Percentiles rank a stretch among this genome's conserved stretches.
Evolutionary conservation across 2,888 invertebrate genomes (phyloP).

Genomic region (Cataglyphis albicans): DNA sequence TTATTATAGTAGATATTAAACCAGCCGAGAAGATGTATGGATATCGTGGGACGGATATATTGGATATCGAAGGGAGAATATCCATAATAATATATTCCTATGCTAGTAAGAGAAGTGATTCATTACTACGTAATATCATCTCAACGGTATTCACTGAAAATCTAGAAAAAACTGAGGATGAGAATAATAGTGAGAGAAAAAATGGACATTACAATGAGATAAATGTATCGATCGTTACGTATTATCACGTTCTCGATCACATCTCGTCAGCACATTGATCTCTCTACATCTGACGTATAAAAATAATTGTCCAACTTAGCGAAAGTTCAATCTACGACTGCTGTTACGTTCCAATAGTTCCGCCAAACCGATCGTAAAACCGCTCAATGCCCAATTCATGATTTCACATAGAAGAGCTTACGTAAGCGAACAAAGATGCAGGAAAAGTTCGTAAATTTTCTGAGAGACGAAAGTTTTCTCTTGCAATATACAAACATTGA

Average conservation of each 20-base stretch:
- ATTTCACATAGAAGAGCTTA: slow-evolving; percentile 47
- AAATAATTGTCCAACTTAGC: slow-evolving; percentile 53
- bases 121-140: slow-evolving; percentile 6
- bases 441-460: slow-evolving; percentile 45
- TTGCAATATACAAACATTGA: slow-evolving; percentile 45
- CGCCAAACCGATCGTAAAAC: slow-evolving; percentile 43
- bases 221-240: slow-evolving; percentile 42
- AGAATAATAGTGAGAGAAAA: slow-evolving; percentile 31
- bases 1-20: not conserved
- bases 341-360: slow-evolving; percentile 46
- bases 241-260: not conserved
- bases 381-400: slow-evolving; percentile 49
- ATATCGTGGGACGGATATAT: slow-evolving; percentile 13
- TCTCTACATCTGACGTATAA: slow-evolving; percentile 39
- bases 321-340: slow-evolving; percentile 50
- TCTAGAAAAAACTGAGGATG: slow-evolving; percentile 1
- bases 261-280: slow-evolving; percentile 36
- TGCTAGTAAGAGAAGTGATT: slow-evolving; percentile 15
- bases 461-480: slow-evolving; percentile 44
- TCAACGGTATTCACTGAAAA: slow-evolving; percentile 9
- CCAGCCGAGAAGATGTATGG: not conserved
- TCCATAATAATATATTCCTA: not conserved
- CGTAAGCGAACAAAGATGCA: slow-evolving; percentile 39
- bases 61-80: slow-evolving; percentile 9
- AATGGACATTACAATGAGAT: slow-evolving; percentile 12